These are phyloP conservation scores for Vidua chalybeata DNA, from an alignment of 2,113 vertebrate genomes.

Conservation along the genomic window DNA sequence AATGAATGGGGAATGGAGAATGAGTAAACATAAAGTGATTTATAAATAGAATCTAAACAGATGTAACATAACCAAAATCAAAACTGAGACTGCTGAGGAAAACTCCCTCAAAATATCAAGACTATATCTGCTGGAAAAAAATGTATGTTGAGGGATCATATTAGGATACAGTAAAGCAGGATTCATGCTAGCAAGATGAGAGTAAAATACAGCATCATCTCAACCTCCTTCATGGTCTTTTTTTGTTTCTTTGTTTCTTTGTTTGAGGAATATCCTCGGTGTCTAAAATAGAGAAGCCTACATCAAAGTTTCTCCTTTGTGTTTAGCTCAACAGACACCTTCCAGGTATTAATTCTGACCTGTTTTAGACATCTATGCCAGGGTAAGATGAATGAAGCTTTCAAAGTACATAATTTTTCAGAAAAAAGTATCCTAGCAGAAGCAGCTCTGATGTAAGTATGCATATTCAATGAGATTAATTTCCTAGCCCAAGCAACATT, in stretches of 20 bases:
- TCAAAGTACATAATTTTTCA: background rate
- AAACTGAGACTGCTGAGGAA: background rate
- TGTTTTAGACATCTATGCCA: background rate
- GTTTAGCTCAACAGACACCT: background rate
- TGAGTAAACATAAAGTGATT: background rate
- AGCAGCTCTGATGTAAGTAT: background rate
- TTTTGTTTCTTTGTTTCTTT: background rate
- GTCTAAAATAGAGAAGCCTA: background rate
- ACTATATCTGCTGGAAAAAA: background rate
- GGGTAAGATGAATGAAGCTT: background rate
- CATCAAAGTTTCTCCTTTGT: background rate
- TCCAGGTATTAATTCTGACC: background rate
- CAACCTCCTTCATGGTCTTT: background rate
- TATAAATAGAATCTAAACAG: background rate
- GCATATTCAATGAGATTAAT: background rate
- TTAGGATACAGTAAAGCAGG: background rate
- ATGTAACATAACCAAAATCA: background rate
- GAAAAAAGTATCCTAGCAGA: background rate
- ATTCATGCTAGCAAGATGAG: background rate
- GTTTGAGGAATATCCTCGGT: background rate
- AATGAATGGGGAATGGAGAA: background rate
- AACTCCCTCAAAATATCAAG: background rate
- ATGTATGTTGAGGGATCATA: background rate
- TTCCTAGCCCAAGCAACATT: background rate
- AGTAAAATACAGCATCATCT: background rate